Evolutionary conservation across 2,113 vertebrate species (phyloP), one percentile per base, ranked within the genome.

Genomic region (Carettochelys insculpta): DNA sequence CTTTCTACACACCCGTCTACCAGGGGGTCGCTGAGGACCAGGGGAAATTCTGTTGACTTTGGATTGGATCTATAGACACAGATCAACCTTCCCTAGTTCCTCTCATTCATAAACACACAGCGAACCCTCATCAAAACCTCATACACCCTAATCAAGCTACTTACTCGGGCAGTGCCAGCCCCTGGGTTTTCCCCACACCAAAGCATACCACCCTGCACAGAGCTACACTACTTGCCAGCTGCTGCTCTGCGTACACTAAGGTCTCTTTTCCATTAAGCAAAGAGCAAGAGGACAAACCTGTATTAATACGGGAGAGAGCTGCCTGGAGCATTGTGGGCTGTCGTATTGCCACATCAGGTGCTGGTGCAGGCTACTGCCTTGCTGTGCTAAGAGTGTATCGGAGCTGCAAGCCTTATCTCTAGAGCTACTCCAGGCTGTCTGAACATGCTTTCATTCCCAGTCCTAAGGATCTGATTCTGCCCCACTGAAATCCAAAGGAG

Each of bases 251-350:
- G 48, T 47, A 48, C 17, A 48, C 89, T 65, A 80, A 71, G 19
- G 8, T 6, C 80, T 20, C 68, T 89, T 93, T 90, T 89, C 86
- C 89, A 90, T 71, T 92, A 94, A 86, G 43, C 17, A 83, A 71
- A 87, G 77, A 93, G 87, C 94, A 83, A 71, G 87, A 89, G 73
- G 47, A 93, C 83, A 80, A 90, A 86, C 43, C 20, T 75, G 45
- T 77, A 85, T 48, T 87, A 76, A 24, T 3, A 20, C 65, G 92
- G 89, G 82, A 88, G 77, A 10, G 20, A n/a, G 16, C 88, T 86
- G 82, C 25, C 11, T 12, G 82, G 89, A 92, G 65, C 38, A 9
- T 12, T 53, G 10, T 25, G n/a, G 43, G 85, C 45, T 89, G 17
- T 1, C 73, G 47, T 53, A 4, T 2, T 25, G n/a, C 81, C 1